Evolutionary conservation across 2,797 vertebrate species (phyloP), one percentile per base, ranked within the genome.

Genomic region (Anas bahamensis): DNA sequence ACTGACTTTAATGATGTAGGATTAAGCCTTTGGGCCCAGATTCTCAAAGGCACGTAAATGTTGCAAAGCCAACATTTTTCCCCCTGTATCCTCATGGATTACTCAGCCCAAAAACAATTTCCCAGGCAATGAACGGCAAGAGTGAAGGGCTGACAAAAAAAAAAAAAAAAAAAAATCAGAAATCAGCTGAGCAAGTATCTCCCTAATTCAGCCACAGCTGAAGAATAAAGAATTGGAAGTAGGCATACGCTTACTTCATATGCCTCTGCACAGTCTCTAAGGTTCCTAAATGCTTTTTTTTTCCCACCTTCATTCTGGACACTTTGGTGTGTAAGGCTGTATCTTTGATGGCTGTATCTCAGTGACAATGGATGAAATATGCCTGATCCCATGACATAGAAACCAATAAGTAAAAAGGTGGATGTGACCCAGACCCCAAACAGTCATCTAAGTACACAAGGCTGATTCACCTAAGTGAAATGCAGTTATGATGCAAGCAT

Each of bases 1-100:
- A 28, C 37, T 76, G 80, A 90, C 76, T 96, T 86, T 80, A 74
- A 63, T 90, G 50, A 23, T 83, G 29, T 77, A 63, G 72, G 71
- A 90, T 84, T 88, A 86, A 90, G 86, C 83, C 86, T 95, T 86
- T 82, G 74, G 83, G 86, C 65, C 81, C 44, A 93, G 57, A 85
- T 92, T 57, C 88, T 92, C 69, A 93, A 89, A 95, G 72, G 81
- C 42, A 53, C 56, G 90, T 80, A 82, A 84, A 55, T 52, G 66
- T 23, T 65, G 55, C 66, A 92, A 66, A 86, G 37, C 46, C 74
- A 85, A 71, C 73, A 88, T 85, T 87, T 88, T 83, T 73, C 33
- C 10, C 14, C 5, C 46, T 71, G 10, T 63, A 63, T 87, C 46
- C 37, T 71, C 5, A 0, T 85, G 82, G 65, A 80, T 92, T 96